Percentiles rank a stretch among this genome's conserved stretches.
Evolutionary conservation across 1,140 invertebrate genomes (phyloP).

Genomic region (Dendroctonus ponderosae): DNA sequence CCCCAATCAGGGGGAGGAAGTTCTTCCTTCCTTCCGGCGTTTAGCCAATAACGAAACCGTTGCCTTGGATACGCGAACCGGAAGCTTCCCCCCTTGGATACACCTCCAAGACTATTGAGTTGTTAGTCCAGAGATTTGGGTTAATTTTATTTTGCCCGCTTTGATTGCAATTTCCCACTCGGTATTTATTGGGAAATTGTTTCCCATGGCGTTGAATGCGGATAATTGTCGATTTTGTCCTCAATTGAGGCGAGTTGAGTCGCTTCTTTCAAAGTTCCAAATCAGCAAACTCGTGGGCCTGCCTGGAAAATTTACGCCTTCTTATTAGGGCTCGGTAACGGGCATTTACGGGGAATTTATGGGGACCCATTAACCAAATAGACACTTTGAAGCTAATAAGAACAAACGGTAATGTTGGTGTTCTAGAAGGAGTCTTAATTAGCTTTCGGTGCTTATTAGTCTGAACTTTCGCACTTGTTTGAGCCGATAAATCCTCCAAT

Average conservation of each 20-base stretch:
- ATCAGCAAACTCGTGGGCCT: neutral
- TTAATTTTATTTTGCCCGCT: neutral
- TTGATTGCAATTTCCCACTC: neutral
- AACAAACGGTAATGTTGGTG: slow-evolving; percentile 4
- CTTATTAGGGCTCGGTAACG: slow-evolving; percentile 3
- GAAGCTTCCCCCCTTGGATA: slow-evolving; percentile 24
- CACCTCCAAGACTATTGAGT: slow-evolving; percentile 13
- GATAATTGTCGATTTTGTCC: neutral
- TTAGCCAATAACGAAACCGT: slow-evolving; percentile 37
- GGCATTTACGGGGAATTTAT: slow-evolving; percentile 10
- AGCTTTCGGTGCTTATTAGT: neutral
- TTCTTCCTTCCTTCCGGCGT: slow-evolving; percentile 39
- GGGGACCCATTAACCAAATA: slow-evolving; percentile 8
- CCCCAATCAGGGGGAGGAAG: slow-evolving; percentile 25
- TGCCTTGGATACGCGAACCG: slow-evolving; percentile 20
- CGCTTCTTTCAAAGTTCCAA: neutral
- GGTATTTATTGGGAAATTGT: neutral
- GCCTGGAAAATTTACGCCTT: slow-evolving; percentile 5
- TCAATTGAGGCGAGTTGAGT: neutral
- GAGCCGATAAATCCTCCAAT: no score
- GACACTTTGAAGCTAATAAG: slow-evolving; percentile 13
- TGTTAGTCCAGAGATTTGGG: neutral
- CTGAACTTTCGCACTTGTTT: no score
- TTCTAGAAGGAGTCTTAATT: slow-evolving; percentile 9
- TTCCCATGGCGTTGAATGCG: neutral